A percentile compares a stretch with the other conserved stretches of the same genome.
Conservation (phyloP, 2,888 invertebrate species). For the Ennomos fuscantarius region DNA sequence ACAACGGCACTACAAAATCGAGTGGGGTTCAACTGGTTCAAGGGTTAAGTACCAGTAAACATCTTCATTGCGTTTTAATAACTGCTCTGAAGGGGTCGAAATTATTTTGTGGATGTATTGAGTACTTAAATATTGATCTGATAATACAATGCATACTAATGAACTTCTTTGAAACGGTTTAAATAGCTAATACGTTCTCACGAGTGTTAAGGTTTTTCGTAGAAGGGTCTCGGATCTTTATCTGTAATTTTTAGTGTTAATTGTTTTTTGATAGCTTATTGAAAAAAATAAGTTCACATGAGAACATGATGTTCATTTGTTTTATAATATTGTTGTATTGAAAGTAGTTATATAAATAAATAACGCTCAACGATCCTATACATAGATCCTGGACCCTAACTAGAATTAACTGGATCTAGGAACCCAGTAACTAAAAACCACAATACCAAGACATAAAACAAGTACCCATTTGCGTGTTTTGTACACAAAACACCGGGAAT, state of each 20-base stretch:
- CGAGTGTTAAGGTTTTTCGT: conserved; percentile 54
- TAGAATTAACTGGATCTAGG: too few species aligned
- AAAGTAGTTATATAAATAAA: conserved; percentile 4
- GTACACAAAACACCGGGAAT: too few species aligned
- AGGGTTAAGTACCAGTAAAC: conserved; percentile 79
- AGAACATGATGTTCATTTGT: conserved; percentile 21
- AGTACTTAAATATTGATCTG: conserved; percentile 49
- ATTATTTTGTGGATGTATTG: conserved; percentile 50
- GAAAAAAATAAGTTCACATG: conserved; percentile 19
- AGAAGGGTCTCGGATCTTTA: conserved; percentile 43
- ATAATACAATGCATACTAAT: conserved; percentile 58
- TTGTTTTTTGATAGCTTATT: conserved; percentile 21
- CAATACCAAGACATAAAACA: too few species aligned
- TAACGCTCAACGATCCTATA: too few species aligned
- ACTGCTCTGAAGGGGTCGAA: conserved; percentile 61
- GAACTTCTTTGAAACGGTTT: conserved; percentile 40
- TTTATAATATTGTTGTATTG: conserved; percentile 14
- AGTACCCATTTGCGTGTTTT: too few species aligned
- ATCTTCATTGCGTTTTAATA: conserved; percentile 75
- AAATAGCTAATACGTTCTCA: conserved; percentile 57
- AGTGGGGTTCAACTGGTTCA: conserved; percentile 48
- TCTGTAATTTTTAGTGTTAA: conserved; percentile 33
- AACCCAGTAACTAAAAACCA: too few species aligned
- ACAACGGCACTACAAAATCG: conserved; percentile 48
- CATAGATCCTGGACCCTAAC: too few species aligned